Evolutionary conservation across 2,113 vertebrate species (phyloP).

Genomic region (Pycnonotus jocosus): DNA sequence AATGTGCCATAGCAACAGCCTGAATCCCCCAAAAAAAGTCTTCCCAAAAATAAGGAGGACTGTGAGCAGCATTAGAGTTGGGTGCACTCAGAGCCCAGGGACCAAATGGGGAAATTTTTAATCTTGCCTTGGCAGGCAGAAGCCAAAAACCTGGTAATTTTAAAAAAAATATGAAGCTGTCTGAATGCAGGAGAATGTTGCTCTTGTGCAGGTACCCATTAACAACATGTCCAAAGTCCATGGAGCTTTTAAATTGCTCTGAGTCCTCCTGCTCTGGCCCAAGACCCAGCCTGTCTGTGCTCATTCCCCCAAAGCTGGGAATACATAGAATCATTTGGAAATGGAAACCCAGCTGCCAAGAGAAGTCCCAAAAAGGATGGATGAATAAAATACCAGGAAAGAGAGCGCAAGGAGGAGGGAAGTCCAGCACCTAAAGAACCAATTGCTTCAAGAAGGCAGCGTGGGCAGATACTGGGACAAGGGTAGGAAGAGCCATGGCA

Average conservation of each 20-base stretch:
- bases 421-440: accelerated
- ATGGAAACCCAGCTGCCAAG: background rate
- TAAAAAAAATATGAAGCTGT: background rate
- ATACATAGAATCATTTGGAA: background rate
- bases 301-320: background rate
- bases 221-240: accelerated
- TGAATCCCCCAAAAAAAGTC: background rate
- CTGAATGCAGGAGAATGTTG: background rate
- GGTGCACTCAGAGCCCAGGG: background rate
- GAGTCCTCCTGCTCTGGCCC: background rate
- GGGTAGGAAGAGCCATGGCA: background rate
- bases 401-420: background rate
- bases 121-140: background rate
- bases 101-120: background rate
- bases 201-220: background rate
- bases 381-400: background rate
- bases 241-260: background rate
- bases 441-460: background rate
- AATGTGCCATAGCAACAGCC: slow-evolving; percentile 10
- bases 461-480: background rate
- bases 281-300: background rate
- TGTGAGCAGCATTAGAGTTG: background rate
- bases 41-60: background rate
- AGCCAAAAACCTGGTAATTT: background rate
- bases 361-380: background rate